Conservation (phyloP, 2,888 invertebrate genomes). For the Nomada flava region DNA sequence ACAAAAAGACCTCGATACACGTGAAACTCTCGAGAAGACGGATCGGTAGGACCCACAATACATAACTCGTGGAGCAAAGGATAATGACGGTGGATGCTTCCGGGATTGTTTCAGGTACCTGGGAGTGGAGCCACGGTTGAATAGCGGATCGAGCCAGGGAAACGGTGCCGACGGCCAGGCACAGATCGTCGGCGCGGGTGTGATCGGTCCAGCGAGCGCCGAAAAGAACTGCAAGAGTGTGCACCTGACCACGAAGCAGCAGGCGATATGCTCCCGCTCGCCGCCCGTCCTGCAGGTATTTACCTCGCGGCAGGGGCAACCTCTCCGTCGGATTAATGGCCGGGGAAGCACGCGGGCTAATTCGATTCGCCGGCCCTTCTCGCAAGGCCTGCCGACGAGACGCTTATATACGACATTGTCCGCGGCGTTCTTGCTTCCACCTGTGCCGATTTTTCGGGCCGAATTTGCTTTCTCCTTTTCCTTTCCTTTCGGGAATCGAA, state of each 20-base stretch:
- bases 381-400: background rate
- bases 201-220: conserved; percentile 82
- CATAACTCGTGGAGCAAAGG: background rate
- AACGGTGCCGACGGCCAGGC: conserved; percentile 76
- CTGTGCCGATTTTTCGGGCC: background rate
- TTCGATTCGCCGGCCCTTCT: conserved; percentile 57
- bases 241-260: conserved; percentile 82
- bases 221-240: conserved; percentile 82
- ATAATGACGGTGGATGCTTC: conserved; percentile 43
- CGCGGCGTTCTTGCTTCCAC: conserved; percentile 25
- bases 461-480: background rate
- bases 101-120: conserved; percentile 78
- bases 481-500: background rate
- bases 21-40: too few relatives aligned
- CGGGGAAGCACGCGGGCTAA: conserved; percentile 69
- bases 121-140: conserved; percentile 80
- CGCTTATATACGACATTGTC: conserved; percentile 17
- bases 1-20: too few relatives aligned
- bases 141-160: conserved; percentile 68
- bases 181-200: conserved; percentile 78
- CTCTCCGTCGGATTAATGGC: conserved; percentile 67
- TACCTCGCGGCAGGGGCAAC: conserved; percentile 59
- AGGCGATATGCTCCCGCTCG: conserved; percentile 82
- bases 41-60: too few relatives aligned
- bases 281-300: conserved; percentile 82